Evolutionary conservation across 1,140 invertebrate genomes (phyloP).

Genomic region (Euborellia annulipes): DNA sequence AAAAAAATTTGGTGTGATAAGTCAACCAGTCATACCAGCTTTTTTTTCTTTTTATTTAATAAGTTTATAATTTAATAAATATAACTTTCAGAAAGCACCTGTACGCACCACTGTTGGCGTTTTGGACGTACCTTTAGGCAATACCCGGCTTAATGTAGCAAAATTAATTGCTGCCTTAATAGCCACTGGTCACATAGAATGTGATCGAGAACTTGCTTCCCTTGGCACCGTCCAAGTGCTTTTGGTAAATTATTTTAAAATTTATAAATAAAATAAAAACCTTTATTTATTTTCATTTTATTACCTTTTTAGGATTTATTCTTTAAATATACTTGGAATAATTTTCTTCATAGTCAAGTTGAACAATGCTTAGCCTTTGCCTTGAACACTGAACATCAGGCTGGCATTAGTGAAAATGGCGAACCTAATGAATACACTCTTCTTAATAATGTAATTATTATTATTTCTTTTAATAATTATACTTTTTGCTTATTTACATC

Average conservation of each 20-base stretch:
- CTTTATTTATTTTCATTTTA: slow-evolving; percentile 8
- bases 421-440: slow-evolving; percentile 26
- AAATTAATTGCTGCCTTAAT: slow-evolving; percentile 54
- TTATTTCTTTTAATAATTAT: slow-evolving; percentile 5
- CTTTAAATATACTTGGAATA: slow-evolving; percentile 73
- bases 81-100: slow-evolving; percentile 35
- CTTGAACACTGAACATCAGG: slow-evolving; percentile 28
- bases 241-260: slow-evolving; percentile 32
- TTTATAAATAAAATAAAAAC: background rate
- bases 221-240: slow-evolving; percentile 43
- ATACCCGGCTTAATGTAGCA: slow-evolving; percentile 55
- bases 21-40: no score
- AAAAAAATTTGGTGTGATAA: no score
- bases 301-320: slow-evolving; percentile 64
- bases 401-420: slow-evolving; percentile 16
- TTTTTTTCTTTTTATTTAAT: no score
- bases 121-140: slow-evolving; percentile 57
- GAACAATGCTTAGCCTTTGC: slow-evolving; percentile 54
- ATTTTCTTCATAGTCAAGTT: slow-evolving; percentile 77
- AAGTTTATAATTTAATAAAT: no score
- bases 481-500: background rate
- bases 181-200: slow-evolving; percentile 41
- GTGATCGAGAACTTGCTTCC: slow-evolving; percentile 34
- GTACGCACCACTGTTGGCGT: slow-evolving; percentile 46
- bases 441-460: slow-evolving; percentile 34